Conservation (phyloP, 2,888 invertebrate genomes). For the Gisinianus flammeolus region DNA sequence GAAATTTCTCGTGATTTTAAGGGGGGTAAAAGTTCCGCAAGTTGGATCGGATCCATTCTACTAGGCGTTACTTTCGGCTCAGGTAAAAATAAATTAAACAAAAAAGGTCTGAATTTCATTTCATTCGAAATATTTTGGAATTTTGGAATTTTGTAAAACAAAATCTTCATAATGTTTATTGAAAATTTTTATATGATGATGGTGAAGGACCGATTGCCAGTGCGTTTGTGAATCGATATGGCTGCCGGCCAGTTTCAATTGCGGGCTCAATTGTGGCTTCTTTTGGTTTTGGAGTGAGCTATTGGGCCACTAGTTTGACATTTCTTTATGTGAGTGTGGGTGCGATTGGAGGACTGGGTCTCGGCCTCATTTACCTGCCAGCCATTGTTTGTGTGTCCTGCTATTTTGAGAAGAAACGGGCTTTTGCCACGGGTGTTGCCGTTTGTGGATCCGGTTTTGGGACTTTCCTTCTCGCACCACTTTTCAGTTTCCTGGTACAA, state of each 20-base stretch:
- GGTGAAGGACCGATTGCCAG: slow-evolving; percentile 95
- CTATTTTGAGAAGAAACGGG: slow-evolving; percentile 93
- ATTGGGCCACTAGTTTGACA: slow-evolving; percentile 80
- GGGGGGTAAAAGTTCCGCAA: slow-evolving; percentile 82
- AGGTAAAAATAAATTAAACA: slow-evolving; percentile 67
- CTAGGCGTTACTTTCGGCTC: slow-evolving; percentile 94
- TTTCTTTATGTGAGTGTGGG: slow-evolving; percentile 93
- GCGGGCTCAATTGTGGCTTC: slow-evolving; percentile 81
- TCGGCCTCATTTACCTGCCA: slow-evolving; percentile 96
- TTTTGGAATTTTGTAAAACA: not conserved
- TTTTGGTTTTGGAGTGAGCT: slow-evolving; percentile 77
- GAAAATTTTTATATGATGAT: too few species aligned
- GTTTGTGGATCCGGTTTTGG: slow-evolving; percentile 95
- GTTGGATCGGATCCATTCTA: slow-evolving; percentile 92
- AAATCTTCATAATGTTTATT: too few species aligned
- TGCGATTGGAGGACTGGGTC: slow-evolving; percentile 90
- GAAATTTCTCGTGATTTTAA: slow-evolving; percentile 84
- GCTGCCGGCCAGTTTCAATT: slow-evolving; percentile 89
- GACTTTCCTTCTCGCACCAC: slow-evolving; percentile 87
- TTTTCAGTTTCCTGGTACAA: slow-evolving; percentile 69
- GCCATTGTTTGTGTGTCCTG: slow-evolving; percentile 97
- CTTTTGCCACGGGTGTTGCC: slow-evolving; percentile 94
- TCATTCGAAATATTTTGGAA: too few species aligned
- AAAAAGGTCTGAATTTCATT: too few species aligned
- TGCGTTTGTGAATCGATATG: slow-evolving; percentile 91